Evolutionary conservation across 2,797 vertebrate genomes (phyloP), one percentile per base, ranked within the genome.

Genomic region (Semaprochilodus insignis): DNA sequence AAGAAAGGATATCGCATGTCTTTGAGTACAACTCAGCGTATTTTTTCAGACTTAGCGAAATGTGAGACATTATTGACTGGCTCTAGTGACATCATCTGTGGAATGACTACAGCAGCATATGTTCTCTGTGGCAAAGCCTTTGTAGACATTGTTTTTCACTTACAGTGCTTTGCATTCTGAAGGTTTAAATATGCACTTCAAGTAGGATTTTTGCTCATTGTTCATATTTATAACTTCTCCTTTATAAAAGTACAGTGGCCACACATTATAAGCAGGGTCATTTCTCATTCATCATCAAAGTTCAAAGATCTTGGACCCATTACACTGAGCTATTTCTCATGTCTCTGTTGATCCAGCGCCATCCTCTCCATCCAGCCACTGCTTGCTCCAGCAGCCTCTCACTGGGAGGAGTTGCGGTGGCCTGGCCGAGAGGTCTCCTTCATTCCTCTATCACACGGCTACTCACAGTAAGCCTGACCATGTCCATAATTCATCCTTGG

Each of bases 391-490:
- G 84, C 86, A 91, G 21, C 83, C 88, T 87, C 87, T 88, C 83
- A 89, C 89, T 1, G 88, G 89, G 85, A 93, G 92, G 86, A 74
- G 89, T 85, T 91, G 86, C 87, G 89, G 87, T 87, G 89, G 90
- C 86, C 84, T 92, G 77, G 85, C 80, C 6, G 94, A 95, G 91
- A 91, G 95, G 90, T 88, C 92, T 1, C 93, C 94, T 81, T 94
- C 93, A 88, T 95, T 95, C 90, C 91, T 95, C 19, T 93, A 93
- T 54, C 94, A 93, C 89, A 84, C 93, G 21, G 57, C 90, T 44
- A 87, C 90, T 80, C 90, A 94, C 88, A 93, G 95, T 96, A 94
- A 95, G 95, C 84, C 75, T 84, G 23, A 60, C 25, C 83, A 82
- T 70, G 77, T 54, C 51, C 74, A 69, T 83, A 59, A 34, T 77